Evolutionary conservation across 2,888 invertebrate species (phyloP).

Genomic region (Agrypnus murinus): DNA sequence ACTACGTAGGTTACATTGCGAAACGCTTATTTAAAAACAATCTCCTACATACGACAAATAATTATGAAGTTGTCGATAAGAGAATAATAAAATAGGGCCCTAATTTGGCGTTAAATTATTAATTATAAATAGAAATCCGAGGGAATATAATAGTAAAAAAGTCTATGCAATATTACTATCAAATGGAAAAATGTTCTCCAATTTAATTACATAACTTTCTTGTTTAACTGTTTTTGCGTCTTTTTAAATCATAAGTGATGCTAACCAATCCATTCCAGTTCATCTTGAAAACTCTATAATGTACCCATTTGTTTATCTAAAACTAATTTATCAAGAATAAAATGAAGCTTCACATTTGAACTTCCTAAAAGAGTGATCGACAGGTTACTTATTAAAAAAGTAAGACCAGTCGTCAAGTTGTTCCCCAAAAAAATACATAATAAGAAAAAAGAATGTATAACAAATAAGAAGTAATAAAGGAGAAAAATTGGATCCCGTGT

Average conservation of each 20-base stretch:
- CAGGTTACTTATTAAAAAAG: constrained; percentile 39
- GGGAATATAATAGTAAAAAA: background rate
- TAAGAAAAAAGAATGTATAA: constrained; percentile 33
- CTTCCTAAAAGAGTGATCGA: constrained; percentile 2
- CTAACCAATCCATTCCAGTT: too few species aligned
- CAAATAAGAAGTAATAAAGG: constrained; percentile 45
- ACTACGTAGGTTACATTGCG: constrained; percentile 22
- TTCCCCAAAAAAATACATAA: constrained; percentile 2
- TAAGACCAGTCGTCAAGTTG: constrained; percentile 35
- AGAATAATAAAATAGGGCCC: constrained; percentile 25
- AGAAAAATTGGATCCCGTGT: constrained; percentile 50
- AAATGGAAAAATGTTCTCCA: background rate
- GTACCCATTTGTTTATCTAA: too few species aligned
- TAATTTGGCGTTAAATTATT: constrained; percentile 38
- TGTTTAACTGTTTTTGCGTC: background rate
- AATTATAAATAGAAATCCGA: constrained; percentile 19
- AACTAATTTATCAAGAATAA: too few species aligned
- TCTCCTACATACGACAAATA: constrained; percentile 18
- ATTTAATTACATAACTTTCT: constrained; percentile 7
- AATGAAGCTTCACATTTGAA: too few species aligned
- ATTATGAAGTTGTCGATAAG: constrained; percentile 29
- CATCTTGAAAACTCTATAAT: too few species aligned
- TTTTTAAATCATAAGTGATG: too few species aligned
- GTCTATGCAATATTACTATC: background rate
- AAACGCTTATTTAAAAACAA: constrained; percentile 25